Evolutionary conservation across 2,797 vertebrate species (phyloP).

Genomic region (Amniataba percoides): DNA sequence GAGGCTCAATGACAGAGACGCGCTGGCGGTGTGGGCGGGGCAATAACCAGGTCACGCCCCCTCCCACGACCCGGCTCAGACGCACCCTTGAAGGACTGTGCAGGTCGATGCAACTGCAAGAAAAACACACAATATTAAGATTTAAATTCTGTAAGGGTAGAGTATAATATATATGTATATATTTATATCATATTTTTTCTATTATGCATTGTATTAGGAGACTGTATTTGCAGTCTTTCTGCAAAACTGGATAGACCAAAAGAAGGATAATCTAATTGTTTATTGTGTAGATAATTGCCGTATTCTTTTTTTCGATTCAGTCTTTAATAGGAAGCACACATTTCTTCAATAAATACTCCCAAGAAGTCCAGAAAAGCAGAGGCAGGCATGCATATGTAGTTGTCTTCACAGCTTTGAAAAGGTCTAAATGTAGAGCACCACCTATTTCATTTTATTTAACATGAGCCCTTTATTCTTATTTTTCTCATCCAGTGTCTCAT

Average conservation of each 20-base stretch:
- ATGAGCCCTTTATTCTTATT: not conserved
- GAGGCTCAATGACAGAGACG: constrained; percentile 61
- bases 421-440: not conserved
- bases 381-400: not conserved
- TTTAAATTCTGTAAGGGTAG: not conserved
- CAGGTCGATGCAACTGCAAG: not conserved
- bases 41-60: constrained; percentile 66
- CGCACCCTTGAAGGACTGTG: not conserved
- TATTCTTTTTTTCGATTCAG: not conserved
- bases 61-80: not conserved
- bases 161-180: too few species aligned
- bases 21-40: constrained; percentile 75
- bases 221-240: not conserved
- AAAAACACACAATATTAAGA: not conserved
- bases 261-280: not conserved
- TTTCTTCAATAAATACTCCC: not conserved
- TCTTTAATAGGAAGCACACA: not conserved
- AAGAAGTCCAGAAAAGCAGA: not conserved
- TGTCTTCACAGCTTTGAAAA: not conserved
- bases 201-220: not conserved
- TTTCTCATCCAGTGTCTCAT: not conserved
- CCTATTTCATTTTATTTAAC: not conserved
- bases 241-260: not conserved
- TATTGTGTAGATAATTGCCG: not conserved
- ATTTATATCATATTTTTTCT: too few species aligned